Conservation (phyloP, 2,888 invertebrate genomes). For the Taphrorychus bicolor region DNA sequence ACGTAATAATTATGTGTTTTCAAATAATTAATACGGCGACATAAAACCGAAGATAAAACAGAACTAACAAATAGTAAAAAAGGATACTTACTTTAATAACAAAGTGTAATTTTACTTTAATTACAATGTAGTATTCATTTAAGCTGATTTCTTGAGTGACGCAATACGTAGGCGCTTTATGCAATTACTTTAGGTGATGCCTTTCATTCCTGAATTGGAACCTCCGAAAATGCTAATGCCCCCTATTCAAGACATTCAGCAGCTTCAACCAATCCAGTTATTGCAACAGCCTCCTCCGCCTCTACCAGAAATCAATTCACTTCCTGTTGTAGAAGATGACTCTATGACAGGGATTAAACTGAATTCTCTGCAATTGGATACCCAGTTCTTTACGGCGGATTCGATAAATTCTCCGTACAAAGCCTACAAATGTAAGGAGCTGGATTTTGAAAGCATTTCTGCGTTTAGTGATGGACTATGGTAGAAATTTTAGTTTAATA, state of each 20-base stretch:
- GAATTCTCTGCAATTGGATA: conserved; percentile 48
- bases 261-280: conserved; percentile 52
- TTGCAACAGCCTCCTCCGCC: conserved; percentile 31
- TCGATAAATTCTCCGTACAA: conserved; percentile 45
- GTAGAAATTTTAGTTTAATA: background rate
- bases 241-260: conserved; percentile 47
- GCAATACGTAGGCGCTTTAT: too few relatives aligned
- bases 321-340: conserved; percentile 43
- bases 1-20: too few relatives aligned
- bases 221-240: conserved; percentile 48
- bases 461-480: conserved; percentile 2
- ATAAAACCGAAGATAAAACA: too few relatives aligned
- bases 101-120: too few relatives aligned
- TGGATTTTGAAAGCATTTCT: conserved; percentile 10
- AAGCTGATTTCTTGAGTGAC: too few relatives aligned
- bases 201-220: conserved; percentile 49
- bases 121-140: too few relatives aligned
- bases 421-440: conserved; percentile 48
- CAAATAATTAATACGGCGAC: too few relatives aligned
- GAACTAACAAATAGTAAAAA: too few relatives aligned
- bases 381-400: conserved; percentile 46
- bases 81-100: too few relatives aligned
- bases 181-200: conserved; percentile 49
- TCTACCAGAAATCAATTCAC: background rate
- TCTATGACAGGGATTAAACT: conserved; percentile 48